Base-by-base conservation (phyloP, 2,113 vertebrate species). In the Procavia capensis region DNA sequence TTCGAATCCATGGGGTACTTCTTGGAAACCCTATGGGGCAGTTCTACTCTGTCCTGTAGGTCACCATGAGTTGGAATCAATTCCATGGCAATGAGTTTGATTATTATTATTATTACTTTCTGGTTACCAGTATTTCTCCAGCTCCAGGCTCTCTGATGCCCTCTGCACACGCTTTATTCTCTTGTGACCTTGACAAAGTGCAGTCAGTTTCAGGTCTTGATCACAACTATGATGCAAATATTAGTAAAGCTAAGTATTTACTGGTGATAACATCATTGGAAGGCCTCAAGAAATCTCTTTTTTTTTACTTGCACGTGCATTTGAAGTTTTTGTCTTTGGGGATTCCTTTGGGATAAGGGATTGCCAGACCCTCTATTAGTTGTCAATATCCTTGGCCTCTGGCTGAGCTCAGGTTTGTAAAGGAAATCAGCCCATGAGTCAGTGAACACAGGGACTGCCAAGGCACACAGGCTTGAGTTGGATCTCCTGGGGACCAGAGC, bases 141-240 rank as follows among this genome's bases (percentile, higher is more conserved):
- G 10, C 22, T 72, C 11, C 22, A 84, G 81, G 57, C 7, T 63
- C 31, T 68, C 29, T 20, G 36, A 91, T 34, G 29, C 8, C 82
- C 45, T 95, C 36, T 91, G 41, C 22, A 84, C 41, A 79, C 43
- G n/a, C 2, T 94, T 88, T 64, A 31, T 91, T 93, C 41, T 85
- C 25, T 84, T n/a, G 84, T 64, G 43, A 76, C 43, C 29, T 41
- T 80, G 25, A 83, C n/a, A 39, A 57, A 74, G 7, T 29, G 7
- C 39, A 90, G 64, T 22, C 36, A 50, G 64, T 45, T 85, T 39
- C 16, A 85, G 14, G 92, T 84, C 64, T 80, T 91, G n/a, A 68
- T 19, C 29, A 75, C 50, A 90, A 90, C 25, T 54, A 4, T 43
- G 24, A 9, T 75, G 45, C 10, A 92, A 88, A 36, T 74, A 93